Evolutionary conservation across 1,140 invertebrate species (phyloP), one percentile per base, ranked within the genome.

Genomic region (Drosophila mojavensis): DNA sequence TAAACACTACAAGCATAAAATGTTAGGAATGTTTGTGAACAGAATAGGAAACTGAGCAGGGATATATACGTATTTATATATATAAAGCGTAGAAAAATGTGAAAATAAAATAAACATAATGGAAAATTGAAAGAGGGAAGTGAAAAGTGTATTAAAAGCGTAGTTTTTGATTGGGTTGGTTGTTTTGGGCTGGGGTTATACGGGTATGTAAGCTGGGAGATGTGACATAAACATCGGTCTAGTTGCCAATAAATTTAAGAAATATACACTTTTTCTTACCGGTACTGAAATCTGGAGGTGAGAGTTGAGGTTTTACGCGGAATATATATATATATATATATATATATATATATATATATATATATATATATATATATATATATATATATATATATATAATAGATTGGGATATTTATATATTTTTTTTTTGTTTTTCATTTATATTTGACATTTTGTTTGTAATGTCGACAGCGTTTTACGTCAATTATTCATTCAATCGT

Each of bases 241-340:
- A 80, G 60, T 65, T 83, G 83, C 83, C 83, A 88, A 88, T 88
- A 89, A 66, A 78, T 73, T 15, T 72, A 85, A 79, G 67, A 64
- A 30, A 88, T 77, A 80, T 68, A 78, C 69, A 80, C 36, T 74
- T 74, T 83, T 91, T 90, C 88, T 90, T 90, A 90, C 88, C 88
- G 88, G 88, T 88, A 90, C 88, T 76, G 88, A 90, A 81, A 90
- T 90, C 88, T 90, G 86, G 63, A 73, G 76, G 67, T 77, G 70
- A 66, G 81, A 66, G 81, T 81, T 77, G 78, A 78, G 79, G 65
- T 81, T 84, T 78, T 58, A 47, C 75, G 68, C 51, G 64, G 77
- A 51, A 66, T 6, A 47, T 48, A 60, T 61, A 66, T 47, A 47
- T 54, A 61, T 41, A 64, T 64, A 30, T 28, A 64, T 4, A 48